Conservation (phyloP, 2,888 invertebrate genomes). For the Melikaiella ostensackeni region DNA sequence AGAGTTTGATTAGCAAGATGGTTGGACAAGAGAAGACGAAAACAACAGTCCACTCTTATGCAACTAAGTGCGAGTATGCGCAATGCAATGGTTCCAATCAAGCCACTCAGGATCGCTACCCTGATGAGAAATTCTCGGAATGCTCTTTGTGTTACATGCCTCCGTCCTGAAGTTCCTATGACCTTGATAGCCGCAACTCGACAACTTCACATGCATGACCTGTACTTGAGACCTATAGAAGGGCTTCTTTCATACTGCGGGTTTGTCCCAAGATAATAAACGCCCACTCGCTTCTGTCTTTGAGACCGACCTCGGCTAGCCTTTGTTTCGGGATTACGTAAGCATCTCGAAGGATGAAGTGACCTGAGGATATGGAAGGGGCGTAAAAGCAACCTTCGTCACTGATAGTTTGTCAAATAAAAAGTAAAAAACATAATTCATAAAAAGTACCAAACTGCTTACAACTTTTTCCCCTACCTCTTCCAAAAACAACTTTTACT, state of each 20-base stretch:
- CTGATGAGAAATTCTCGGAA: conserved; percentile 67
- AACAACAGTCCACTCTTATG: conserved; percentile 73
- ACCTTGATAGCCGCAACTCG: not conserved
- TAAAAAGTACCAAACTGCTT: no score
- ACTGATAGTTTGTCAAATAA: not conserved
- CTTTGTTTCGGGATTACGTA: not conserved
- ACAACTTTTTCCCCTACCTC: no score
- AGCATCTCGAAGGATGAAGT: not conserved
- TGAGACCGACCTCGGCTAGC: not conserved
- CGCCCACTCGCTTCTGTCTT: conserved; percentile 1
- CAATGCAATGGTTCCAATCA: conserved; percentile 41
- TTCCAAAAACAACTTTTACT: no score
- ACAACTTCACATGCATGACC: not conserved
- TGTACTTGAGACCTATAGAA: conserved; percentile 12
- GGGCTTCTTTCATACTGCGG: not conserved
- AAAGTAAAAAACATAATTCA: no score
- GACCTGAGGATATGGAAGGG: not conserved
- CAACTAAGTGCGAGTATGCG: conserved; percentile 61
- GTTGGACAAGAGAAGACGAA: conserved; percentile 58
- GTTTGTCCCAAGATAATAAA: not conserved
- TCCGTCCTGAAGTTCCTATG: conserved; percentile 45
- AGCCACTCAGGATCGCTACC: conserved; percentile 47
- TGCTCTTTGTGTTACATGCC: conserved; percentile 71
- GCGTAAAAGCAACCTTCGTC: not conserved
- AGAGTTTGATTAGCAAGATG: conserved; percentile 12